A percentile compares a stretch with the other conserved stretches of the same genome.
Evolutionary conservation across 2,113 vertebrate genomes (phyloP).

Genomic region (Paedocypris sp.): DNA sequence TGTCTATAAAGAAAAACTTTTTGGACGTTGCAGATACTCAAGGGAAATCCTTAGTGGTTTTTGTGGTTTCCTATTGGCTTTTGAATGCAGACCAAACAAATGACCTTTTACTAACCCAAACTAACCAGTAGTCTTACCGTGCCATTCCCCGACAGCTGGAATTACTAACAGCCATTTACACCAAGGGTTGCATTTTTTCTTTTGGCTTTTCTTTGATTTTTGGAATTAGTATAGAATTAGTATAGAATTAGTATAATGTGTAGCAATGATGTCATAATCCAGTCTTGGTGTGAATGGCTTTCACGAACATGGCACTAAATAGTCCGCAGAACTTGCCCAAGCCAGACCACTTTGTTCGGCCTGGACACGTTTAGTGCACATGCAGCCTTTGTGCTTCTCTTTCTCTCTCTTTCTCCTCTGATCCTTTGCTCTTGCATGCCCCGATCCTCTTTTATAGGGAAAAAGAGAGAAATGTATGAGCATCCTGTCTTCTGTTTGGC

Average conservation of each 20-base stretch:
- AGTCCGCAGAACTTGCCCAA: too few relatives aligned
- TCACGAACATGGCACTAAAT: background rate
- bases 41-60: slow-evolving; percentile 72
- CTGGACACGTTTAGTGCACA: slow-evolving; percentile 61
- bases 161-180: too few relatives aligned
- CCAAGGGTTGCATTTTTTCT: background rate
- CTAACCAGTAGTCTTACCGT: background rate
- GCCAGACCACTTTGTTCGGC: slow-evolving; percentile 28
- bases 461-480: slow-evolving; percentile 99
- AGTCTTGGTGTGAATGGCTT: background rate
- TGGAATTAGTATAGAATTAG: too few relatives aligned
- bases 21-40: slow-evolving; percentile 76
- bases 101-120: slow-evolving; percentile 42
- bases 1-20: slow-evolving; percentile 83
- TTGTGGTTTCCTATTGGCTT: slow-evolving; percentile 67
- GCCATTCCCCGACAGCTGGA: too few relatives aligned
- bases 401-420: slow-evolving; percentile 80
- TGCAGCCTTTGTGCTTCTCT: slow-evolving; percentile 54
- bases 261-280: background rate
- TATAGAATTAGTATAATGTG: too few relatives aligned
- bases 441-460: slow-evolving; percentile 99
- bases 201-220: too few relatives aligned
- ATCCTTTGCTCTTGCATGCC: slow-evolving; percentile 97
- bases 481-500: slow-evolving; percentile 99
- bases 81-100: slow-evolving; percentile 60